Evolutionary conservation across 1,140 invertebrate genomes (phyloP).

Genomic region (Steinernema khuongi): DNA sequence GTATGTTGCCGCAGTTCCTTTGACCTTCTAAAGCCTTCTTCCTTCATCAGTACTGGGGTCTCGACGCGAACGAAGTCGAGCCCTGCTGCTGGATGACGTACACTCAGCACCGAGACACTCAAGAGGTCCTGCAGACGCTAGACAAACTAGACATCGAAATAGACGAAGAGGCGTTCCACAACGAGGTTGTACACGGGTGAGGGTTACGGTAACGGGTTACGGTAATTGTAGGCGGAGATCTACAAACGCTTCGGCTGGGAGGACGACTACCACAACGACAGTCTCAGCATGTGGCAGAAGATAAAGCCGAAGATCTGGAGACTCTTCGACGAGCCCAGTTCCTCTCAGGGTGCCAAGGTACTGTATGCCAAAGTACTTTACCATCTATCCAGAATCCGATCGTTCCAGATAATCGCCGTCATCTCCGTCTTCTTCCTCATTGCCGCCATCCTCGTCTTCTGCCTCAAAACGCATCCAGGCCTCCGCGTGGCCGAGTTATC

Average conservation of each 20-base stretch:
- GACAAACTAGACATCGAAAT: constrained; percentile 53
- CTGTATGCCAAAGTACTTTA: too few relatives aligned
- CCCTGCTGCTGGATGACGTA: constrained; percentile 91
- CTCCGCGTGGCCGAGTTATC: constrained; percentile 72
- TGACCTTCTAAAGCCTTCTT: neutral
- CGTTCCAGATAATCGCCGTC: constrained; percentile 82
- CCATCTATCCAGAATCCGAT: neutral
- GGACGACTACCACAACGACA: constrained; percentile 56
- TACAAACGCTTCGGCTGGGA: constrained; percentile 57
- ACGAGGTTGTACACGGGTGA: constrained; percentile 31
- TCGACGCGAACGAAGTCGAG: constrained; percentile 85
- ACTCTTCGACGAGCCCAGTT: constrained; percentile 82
- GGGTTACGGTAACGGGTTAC: neutral
- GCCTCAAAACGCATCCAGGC: constrained; percentile 85
- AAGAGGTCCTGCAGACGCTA: constrained; percentile 53
- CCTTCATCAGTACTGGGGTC: constrained; percentile 80
- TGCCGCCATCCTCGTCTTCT: constrained; percentile 91
- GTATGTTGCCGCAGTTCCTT: constrained; percentile 20
- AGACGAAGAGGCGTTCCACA: constrained; percentile 30
- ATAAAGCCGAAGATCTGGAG: constrained; percentile 80
- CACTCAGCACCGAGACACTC: constrained; percentile 80
- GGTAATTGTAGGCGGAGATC: constrained; percentile 38
- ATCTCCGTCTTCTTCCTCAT: constrained; percentile 97
- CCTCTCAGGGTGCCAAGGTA: constrained; percentile 78
- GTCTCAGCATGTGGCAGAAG: constrained; percentile 51